Conservation (phyloP, 2,797 vertebrate species). For the Melanotaenia nigrans region DNA sequence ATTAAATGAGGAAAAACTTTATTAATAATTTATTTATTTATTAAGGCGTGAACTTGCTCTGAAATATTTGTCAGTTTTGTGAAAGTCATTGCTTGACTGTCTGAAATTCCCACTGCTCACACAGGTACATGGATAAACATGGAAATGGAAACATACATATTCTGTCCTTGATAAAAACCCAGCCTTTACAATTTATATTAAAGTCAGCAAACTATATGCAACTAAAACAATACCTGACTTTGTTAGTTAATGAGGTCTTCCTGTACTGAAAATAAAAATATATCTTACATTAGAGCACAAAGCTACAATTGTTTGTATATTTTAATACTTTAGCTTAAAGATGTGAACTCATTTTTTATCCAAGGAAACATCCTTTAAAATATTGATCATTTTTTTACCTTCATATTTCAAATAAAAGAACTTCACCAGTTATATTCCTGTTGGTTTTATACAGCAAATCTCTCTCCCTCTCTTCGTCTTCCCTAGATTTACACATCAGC, state of each 20-base stretch:
- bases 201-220: no score
- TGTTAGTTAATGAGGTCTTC: background rate
- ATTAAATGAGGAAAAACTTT: background rate
- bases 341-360: background rate
- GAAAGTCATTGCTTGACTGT: constrained; percentile 38
- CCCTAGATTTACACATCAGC: constrained; percentile 48
- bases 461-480: constrained; percentile 24
- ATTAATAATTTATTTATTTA: background rate
- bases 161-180: background rate
- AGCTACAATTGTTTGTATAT: background rate
- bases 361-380: background rate
- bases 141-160: background rate
- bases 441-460: constrained; percentile 9
- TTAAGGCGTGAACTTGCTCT: constrained; percentile 15
- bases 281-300: background rate
- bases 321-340: background rate
- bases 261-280: background rate
- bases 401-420: constrained; percentile 9
- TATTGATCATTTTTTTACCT: background rate
- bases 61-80: constrained; percentile 28
- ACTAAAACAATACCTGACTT: no score
- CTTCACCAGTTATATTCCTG: constrained; percentile 6
- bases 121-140: background rate
- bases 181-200: no score
- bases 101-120: constrained; percentile 10